phyloP scores from a whole-genome alignment of 2,888 invertebrate genomes.

The Cerastoderma edule region DNA sequence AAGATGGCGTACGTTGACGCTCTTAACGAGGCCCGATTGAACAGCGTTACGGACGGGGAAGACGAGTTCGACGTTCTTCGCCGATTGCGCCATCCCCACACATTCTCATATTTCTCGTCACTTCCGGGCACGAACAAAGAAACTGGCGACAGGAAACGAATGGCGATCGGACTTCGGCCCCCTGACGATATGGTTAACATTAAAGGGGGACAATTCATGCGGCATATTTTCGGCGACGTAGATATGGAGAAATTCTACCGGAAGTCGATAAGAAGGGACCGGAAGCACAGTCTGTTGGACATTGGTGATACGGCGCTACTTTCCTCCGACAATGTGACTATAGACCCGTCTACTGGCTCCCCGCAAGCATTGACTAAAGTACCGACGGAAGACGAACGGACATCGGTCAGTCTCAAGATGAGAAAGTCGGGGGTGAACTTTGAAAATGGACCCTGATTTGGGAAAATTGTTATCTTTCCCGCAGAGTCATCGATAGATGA shows the following conservation, averaged over 20 bases:
- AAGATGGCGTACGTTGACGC: constrained; percentile 61
- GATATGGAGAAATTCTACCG: constrained; percentile 58
- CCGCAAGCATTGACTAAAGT: constrained; percentile 11
- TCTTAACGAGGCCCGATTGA: constrained; percentile 48
- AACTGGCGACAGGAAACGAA: too few relatives aligned
- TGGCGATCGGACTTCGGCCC: constrained; percentile 51
- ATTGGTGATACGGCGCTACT: constrained; percentile 3
- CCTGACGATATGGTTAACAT: constrained; percentile 40
- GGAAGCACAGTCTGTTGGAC: constrained; percentile 13
- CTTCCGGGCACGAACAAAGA: constrained; percentile 32
- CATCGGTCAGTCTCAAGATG: constrained; percentile 52
- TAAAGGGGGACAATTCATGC: constrained; percentile 62
- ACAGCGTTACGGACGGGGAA: constrained; percentile 23
- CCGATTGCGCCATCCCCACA: constrained; percentile 48
- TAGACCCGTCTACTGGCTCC: neutral
- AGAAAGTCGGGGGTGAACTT: constrained; percentile 17
- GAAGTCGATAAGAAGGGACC: constrained; percentile 24
- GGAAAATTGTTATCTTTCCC: neutral
- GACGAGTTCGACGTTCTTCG: constrained; percentile 31
- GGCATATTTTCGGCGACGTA: constrained; percentile 67
- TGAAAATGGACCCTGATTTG: constrained; percentile 10
- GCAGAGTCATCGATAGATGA: neutral
- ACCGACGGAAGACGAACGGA: constrained; percentile 33
- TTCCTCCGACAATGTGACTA: constrained; percentile 13
- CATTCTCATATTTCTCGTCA: constrained; percentile 65